Conservation (phyloP, 2,797 vertebrate genomes). For the Pelochelys cantorii region DNA sequence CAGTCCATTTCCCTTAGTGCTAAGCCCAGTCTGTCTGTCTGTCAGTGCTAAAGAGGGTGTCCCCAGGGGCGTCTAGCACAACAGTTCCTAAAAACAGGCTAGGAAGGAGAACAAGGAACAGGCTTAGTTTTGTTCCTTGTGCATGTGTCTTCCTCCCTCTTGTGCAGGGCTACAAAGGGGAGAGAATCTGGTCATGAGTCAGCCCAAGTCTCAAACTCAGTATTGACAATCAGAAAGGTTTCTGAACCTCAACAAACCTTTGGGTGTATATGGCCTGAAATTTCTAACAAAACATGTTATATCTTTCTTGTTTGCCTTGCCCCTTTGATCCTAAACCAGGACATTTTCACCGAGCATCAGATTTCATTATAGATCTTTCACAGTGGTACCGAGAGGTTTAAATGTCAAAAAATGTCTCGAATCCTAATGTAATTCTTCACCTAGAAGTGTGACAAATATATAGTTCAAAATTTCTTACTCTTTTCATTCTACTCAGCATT, state of each 20-base stretch:
- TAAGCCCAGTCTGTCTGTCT: neutral
- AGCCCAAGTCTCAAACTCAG: neutral
- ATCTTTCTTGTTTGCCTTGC: accelerated
- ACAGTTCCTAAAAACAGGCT: neutral
- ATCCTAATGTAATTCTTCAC: neutral
- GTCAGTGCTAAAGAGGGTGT: neutral
- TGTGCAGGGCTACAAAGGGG: neutral
- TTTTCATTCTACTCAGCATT: neutral
- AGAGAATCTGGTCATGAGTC: neutral
- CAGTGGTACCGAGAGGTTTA: neutral
- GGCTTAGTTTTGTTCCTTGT: too few species aligned
- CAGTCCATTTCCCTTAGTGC: neutral
- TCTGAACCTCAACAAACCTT: neutral
- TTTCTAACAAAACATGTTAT: neutral
- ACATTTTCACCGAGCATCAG: neutral
- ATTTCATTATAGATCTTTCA: neutral
- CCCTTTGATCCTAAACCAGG: neutral
- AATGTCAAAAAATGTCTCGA: neutral
- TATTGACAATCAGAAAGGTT: neutral
- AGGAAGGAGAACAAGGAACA: neutral
- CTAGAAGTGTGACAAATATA: neutral
- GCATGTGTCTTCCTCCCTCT: neutral
- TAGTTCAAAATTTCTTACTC: neutral
- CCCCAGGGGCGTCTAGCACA: neutral
- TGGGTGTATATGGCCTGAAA: neutral